Base-by-base conservation (phyloP, 2,113 vertebrate genomes). In the Chunga burmeisteri region DNA sequence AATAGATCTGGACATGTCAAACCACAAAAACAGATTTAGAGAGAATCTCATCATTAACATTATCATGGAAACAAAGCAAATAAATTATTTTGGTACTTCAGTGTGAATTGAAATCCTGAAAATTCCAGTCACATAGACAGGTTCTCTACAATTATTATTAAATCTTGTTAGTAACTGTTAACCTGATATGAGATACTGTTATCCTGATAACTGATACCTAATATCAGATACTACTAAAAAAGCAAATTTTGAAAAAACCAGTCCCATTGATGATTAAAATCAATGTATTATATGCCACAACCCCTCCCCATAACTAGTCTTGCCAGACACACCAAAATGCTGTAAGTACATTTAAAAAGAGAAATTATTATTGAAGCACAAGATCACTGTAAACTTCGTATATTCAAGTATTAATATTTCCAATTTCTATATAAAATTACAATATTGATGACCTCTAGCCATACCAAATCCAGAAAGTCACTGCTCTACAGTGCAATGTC, bases 291-390 rank as follows among this genome's bases (percentile, higher is more conserved):
- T 40, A 40, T 0, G 1, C 10, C 32, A 65, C 29, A 74, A 13
- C 0, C 17, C 58, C 68, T 36, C 12, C 32, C 53, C 10, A 36
- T 65, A 79, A 52, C 30, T 32, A 52, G 23, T 49, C 34, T 52
- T 40, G 30, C 11, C 34, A 81, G 15, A 74, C 0, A 2, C 1
- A 0, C 9, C 27, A 52, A 77, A 50, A 62, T 2, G 2, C 8
- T 61, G 13, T 20, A 78, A 84, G 71, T 47, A 40, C 3, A 73
- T 74, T 47, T 61, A 0, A 63, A 88, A 86, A 74, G 13, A 13
- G 5, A 65, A 90, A 68, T 58, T 34, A 40, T 36, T 68, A 70
- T 44, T 59, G 66, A 94, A 90, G 26, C 8, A 77, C 4, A 36
- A 74, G 27, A 17, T 25, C 9, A 23, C 29, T 62, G 16, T 29